These are phyloP conservation scores for Trematocara marginatum DNA, from an alignment of 2,113 vertebrate species.

Conservation along the genomic window DNA sequence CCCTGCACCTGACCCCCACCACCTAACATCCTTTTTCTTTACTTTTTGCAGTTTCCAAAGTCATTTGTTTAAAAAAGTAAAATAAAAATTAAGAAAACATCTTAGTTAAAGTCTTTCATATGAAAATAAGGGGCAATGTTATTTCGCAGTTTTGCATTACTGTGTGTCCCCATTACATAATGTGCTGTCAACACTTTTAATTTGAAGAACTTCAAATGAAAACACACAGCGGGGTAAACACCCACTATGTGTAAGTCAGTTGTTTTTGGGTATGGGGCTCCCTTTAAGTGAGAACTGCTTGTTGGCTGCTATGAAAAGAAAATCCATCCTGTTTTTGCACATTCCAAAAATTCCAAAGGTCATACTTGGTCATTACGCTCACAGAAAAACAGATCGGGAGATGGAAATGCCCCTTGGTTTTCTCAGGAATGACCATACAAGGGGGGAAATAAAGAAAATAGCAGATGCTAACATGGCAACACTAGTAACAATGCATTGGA, in stretches of 20 bases:
- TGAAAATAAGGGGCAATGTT: background rate
- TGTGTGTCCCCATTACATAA: background rate
- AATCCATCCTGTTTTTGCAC: constrained; percentile 50
- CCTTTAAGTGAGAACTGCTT: background rate
- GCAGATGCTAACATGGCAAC: background rate
- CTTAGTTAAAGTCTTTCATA: background rate
- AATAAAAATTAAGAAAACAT: background rate
- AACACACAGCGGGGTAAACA: background rate
- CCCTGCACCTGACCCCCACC: constrained; percentile 27
- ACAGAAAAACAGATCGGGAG: background rate
- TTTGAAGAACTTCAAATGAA: background rate
- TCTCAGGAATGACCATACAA: background rate
- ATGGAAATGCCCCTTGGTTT: constrained; percentile 19
- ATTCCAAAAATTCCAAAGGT: constrained; percentile 37
- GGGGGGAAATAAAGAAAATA: background rate
- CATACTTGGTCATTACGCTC: constrained; percentile 16
- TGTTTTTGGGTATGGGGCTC: background rate
- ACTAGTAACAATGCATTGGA: background rate
- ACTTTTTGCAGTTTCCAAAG: background rate
- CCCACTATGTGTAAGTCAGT: background rate
- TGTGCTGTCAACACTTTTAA: background rate
- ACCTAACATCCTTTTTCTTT: background rate
- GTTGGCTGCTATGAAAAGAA: background rate
- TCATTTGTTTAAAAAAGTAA: background rate
- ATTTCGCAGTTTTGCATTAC: background rate